Evolutionary conservation across 2,888 invertebrate species (phyloP), one percentile per base, ranked within the genome.

Genomic region (Acrobasis consociella): DNA sequence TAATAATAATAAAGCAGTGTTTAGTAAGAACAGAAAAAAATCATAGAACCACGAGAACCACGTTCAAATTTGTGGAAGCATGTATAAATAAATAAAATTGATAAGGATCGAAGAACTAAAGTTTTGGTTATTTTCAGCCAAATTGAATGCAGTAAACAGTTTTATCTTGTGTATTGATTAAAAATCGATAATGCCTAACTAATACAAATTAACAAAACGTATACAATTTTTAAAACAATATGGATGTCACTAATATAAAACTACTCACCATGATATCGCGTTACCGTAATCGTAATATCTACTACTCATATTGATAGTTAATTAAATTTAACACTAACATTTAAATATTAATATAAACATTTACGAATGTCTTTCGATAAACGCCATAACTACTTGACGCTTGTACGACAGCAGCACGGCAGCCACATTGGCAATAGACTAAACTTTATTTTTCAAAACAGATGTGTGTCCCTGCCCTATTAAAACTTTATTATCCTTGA

Each of bases 221-320:
- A 86, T 71, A 85, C 85, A 86, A 81, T 78, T 74, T 31, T 80
- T 77, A 77, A 79, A 83, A 83, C 87, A 90, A 87, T 82, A 89
- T 90, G 89, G 87, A 84, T 85, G 88, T 87, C 85, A 81, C 72
- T 72, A 65, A 68, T 65, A 69, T 75, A 76, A 78, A 67, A 71
- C 71, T 76, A 91, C 93, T 93, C 72, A 93, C 93, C 93, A 93
- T 87, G 93, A 91, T 86, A 93, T 86, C 77, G 87, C 89, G 85
- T 87, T 93, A 84, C 87, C 82, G 85, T 89, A 93, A 87, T 93
- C 93, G 88, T 89, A 93, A 88, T 93, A 93, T 86, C 93, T 89
- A 85, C 89, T 93, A 85, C 89, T 93, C 93, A 93, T 93, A 85
- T 84, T 89, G 83, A 81, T 72, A 82, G 78, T 80, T 81, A 79